A percentile compares a stretch with the other conserved stretches of the same genome.
Evolutionary conservation across 2,113 vertebrate genomes (phyloP).

Genomic region (Megaceryle maxima): DNA sequence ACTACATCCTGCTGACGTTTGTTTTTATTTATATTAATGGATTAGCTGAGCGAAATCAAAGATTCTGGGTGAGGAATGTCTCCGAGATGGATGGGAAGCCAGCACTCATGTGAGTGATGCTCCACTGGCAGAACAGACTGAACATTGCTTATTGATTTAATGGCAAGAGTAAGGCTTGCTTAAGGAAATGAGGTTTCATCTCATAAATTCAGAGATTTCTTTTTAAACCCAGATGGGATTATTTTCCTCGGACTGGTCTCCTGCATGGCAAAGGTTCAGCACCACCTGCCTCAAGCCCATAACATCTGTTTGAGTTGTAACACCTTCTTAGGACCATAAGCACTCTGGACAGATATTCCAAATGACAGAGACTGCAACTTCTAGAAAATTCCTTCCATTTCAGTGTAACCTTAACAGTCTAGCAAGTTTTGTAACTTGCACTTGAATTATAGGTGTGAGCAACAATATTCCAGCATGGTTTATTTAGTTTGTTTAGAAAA

Average conservation of each 20-base stretch:
- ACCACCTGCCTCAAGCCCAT: background rate
- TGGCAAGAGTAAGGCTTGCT: background rate
- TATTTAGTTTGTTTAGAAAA: background rate
- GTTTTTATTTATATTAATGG: conserved; percentile 9
- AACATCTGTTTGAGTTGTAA: background rate
- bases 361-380: background rate
- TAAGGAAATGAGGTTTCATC: background rate
- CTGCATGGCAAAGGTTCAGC: background rate
- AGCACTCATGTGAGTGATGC: background rate
- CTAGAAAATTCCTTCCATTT: background rate
- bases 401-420: background rate
- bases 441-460: background rate
- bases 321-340: background rate
- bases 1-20: conserved; percentile 12
- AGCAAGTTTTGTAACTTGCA: background rate
- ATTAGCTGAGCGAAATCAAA: background rate
- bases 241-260: background rate
- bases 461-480: background rate
- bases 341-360: background rate
- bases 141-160: background rate
- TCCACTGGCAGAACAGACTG: background rate
- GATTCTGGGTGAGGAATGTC: background rate
- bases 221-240: background rate
- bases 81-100: background rate
- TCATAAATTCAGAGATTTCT: background rate